Evolutionary conservation across 2,888 invertebrate genomes (phyloP), one percentile per base, ranked within the genome.

Genomic region (Cartodere bifasciata): DNA sequence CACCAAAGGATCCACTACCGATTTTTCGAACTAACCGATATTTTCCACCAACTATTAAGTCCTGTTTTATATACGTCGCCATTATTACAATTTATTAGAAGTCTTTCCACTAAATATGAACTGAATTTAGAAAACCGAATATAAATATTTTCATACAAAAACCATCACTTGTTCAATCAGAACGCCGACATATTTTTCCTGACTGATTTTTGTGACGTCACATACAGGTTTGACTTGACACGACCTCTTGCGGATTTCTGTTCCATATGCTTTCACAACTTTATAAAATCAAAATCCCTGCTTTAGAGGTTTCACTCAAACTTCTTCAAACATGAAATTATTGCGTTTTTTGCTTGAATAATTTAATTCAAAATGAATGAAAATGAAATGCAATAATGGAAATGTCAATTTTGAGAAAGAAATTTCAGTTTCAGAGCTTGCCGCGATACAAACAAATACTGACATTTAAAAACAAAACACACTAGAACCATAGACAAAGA

Each of bases 1-100:
- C 97, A 56, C 98, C 98, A 63, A 98, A 98, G 45, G 97, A 97
- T 49, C 98, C 98, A 65, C 92, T 92, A 55, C 97, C 92, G 63
- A 97, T 91, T 76, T 92, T 94, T 52, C 92, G 77, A 58, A 92
- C 80, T 56, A 95, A 73, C 62, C 91, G 81, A 70, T 91, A 95
- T 68, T 85, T 90, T 55, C 84, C 85, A 61, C 85, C 86, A 62
- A 90, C 80, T 60, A 86, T 72, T 62, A 85, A 77, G 63, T 86
- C 85, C 56, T 64, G 67, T 62, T 71, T 71, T 32, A 54, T 52
- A 46, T 53, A 48, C 45, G 57, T 39, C 35, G 46, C 54, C 62
- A 62, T 63, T 45, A 47, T 56, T 46, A 42, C 43, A 52, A 54
- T 56, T 56, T 53, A 38, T 48, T 44, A 50, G 50, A 37, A 48